Base-by-base conservation (phyloP, 2,888 invertebrate species). In the Lithophane semibrunnea region DNA sequence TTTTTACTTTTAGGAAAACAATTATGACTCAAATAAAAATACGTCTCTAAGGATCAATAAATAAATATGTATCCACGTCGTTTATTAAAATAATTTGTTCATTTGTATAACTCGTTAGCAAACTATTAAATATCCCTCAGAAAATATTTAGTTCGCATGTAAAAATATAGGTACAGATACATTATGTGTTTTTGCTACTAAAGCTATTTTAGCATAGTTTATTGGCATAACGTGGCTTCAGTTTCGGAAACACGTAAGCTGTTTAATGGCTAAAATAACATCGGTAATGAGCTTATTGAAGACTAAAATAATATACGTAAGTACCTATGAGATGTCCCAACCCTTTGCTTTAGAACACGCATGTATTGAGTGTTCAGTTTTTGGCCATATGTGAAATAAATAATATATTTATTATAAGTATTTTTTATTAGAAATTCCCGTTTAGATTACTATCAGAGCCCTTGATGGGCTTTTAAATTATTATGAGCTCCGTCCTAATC, bases 161-260 rank as follows among this genome's bases (percentile, higher is more conserved):
- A 54, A 77, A 74, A 72, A 74, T 72, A 72, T 64, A n/a, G n/a
- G n/a, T n/a, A 69, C 49, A 70, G 24, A 71, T 65, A 72, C 77
- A 60, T 72, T 63, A 77, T 69, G 49, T 77, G 77, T 82, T 82
- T 77, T 73, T 75, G 66, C 70, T 64, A 75, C 66, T 71, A 82
- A 78, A 78, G 73, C 75, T 85, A 75, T 84, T 85, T 84, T 73
- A 24, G 66, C 64, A 65, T 75, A 78, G 82, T 85, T 82, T 84
- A 84, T 78, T 75, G 60, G 56, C 47, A 73, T 78, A 73, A 85
- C 86, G 86, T 82, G 86, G 58, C 37, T 68, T 66, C 61, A 24
- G 73, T 82, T 82, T 82, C 37, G 37, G 66, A 67, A 75, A 66
- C 70, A 78, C 86, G 83, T 73, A 75, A 82, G 83, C 63, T 67